Evolutionary conservation across 92 coral and sea anemone species (phyloP).

Genomic region (Plumapathes pennacea): DNA sequence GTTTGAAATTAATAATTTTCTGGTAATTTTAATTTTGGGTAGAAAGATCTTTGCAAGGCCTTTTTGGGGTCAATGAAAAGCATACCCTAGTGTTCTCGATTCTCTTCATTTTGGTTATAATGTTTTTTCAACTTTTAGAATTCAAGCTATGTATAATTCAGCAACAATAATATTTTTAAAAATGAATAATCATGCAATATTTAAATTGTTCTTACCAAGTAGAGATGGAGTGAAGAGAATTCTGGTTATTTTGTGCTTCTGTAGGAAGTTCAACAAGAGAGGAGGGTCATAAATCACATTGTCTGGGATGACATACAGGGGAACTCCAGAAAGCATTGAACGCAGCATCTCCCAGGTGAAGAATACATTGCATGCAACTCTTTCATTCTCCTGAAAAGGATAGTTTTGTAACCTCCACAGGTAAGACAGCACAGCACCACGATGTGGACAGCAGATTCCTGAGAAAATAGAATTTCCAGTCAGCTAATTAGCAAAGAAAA

Average conservation of each 20-base stretch:
- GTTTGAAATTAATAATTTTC: too few relatives aligned
- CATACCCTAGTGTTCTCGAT: too few relatives aligned
- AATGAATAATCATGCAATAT: too few relatives aligned
- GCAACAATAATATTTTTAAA: too few relatives aligned
- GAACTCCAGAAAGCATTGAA: constrained; percentile 55
- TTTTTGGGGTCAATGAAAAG: too few relatives aligned
- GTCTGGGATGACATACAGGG: constrained; percentile 77
- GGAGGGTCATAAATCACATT: constrained; percentile 78
- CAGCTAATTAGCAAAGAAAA: too few relatives aligned
- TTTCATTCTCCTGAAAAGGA: constrained; percentile 67
- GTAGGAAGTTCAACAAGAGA: constrained; percentile 59
- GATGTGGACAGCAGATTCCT: constrained; percentile 88
- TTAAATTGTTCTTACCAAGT: constrained; percentile 73
- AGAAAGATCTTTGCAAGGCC: too few relatives aligned
- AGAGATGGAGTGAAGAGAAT: constrained; percentile 80
- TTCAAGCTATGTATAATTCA: too few relatives aligned
- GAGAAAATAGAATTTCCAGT: constrained; percentile 11
- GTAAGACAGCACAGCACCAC: constrained; percentile 83
- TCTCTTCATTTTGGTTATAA: too few relatives aligned
- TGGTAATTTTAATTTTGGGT: too few relatives aligned
- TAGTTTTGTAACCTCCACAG: constrained; percentile 66
- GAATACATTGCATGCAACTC: constrained; percentile 86
- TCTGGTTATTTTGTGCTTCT: constrained; percentile 68
- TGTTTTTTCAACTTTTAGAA: too few relatives aligned
- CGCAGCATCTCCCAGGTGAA: constrained; percentile 87